phyloP scores from a whole-genome alignment of 2,113 vertebrate genomes.

The Amazona vittata region DNA sequence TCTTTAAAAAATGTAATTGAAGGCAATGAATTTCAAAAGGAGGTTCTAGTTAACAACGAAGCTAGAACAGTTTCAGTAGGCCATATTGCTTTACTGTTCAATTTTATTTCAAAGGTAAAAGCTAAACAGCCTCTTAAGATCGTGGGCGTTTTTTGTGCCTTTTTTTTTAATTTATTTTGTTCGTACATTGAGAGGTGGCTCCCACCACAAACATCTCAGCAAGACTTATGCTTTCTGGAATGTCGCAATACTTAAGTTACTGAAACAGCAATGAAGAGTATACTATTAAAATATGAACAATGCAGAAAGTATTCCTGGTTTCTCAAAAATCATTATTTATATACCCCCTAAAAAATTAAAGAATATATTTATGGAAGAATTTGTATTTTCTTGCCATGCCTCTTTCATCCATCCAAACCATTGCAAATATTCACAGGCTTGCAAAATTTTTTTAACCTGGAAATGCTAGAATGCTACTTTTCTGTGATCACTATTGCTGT shows the following conservation, averaged over 20 bases:
- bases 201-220: constrained; percentile 78
- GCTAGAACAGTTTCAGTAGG: constrained; percentile 67
- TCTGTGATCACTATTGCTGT: neutral
- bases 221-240: constrained; percentile 74
- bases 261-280: constrained; percentile 48
- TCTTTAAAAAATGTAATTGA: constrained; percentile 80
- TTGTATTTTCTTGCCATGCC: constrained; percentile 38
- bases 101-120: constrained; percentile 73
- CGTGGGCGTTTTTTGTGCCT: neutral
- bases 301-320: constrained; percentile 38
- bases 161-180: constrained; percentile 64
- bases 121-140: constrained; percentile 74
- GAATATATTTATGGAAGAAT: constrained; percentile 37
- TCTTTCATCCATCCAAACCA: neutral
- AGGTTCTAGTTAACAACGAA: constrained; percentile 72
- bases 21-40: constrained; percentile 79
- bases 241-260: constrained; percentile 80
- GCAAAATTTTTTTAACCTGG: neutral
- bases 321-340: constrained; percentile 72
- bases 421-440: neutral
- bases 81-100: constrained; percentile 42
- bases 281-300: constrained; percentile 75
- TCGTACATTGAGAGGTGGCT: constrained; percentile 75
- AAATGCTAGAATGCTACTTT: neutral
- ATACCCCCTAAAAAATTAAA: constrained; percentile 57